Percentiles rank a stretch among this genome's conserved stretches.
Conservation (phyloP, 2,888 invertebrate genomes). For the Incurvaria masculella region DNA sequence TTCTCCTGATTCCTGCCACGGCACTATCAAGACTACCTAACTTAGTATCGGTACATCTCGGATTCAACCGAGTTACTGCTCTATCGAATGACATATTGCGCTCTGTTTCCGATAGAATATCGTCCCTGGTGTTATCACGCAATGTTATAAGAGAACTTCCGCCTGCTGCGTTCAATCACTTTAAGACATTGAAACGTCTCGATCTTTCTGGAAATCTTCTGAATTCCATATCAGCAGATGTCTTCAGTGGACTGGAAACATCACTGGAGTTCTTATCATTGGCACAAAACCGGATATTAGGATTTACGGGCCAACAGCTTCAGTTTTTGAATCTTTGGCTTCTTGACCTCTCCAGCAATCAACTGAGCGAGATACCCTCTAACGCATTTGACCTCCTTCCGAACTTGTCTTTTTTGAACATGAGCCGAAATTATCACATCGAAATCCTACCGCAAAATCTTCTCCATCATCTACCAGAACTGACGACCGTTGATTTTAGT, state of each 20-base stretch:
- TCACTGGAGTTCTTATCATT: conserved; percentile 68
- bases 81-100: conserved; percentile 74
- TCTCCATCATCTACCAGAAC: conserved; percentile 66
- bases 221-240: conserved; percentile 66
- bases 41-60: conserved; percentile 70
- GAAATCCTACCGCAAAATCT: conserved; percentile 61
- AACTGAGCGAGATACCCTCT: conserved; percentile 66
- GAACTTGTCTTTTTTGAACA: conserved; percentile 67
- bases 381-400: conserved; percentile 66
- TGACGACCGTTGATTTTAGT: conserved; percentile 71
- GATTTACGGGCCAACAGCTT: conserved; percentile 62
- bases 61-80: conserved; percentile 85
- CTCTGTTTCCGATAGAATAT: conserved; percentile 68
- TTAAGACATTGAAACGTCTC: conserved; percentile 66
- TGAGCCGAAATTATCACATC: conserved; percentile 72
- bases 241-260: conserved; percentile 73
- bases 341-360: conserved; percentile 78
- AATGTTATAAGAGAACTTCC: conserved; percentile 88
- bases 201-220: conserved; percentile 80
- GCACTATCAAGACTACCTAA: conserved; percentile 77
- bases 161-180: conserved; percentile 73
- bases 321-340: conserved; percentile 62
- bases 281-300: conserved; percentile 70
- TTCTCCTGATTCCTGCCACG: conserved; percentile 78
- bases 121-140: conserved; percentile 71